Percentiles rank a stretch among this genome's conserved stretches.
Evolutionary conservation across 2,113 vertebrate species (phyloP).

Genomic region (Gavia stellata): DNA sequence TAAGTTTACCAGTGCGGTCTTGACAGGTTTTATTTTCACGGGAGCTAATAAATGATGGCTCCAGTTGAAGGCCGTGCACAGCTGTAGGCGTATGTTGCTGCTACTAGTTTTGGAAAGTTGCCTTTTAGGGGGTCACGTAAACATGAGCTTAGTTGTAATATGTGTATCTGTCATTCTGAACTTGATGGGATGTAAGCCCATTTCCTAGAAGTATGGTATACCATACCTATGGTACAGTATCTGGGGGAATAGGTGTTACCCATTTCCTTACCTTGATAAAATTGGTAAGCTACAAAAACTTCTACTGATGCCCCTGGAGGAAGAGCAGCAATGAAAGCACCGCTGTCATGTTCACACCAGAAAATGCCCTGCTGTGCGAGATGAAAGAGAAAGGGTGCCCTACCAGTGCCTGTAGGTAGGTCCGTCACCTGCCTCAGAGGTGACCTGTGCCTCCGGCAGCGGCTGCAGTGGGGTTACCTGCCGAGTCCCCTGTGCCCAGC

Average conservation of each 20-base stretch:
- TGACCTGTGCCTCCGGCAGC: background rate
- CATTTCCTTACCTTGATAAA: background rate
- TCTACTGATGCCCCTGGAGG: background rate
- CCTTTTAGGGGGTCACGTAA: background rate
- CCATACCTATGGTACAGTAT: background rate
- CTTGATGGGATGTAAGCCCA: background rate
- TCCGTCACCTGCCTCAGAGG: rapidly evolving
- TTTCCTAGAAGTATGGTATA: background rate
- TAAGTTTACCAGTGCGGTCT: background rate
- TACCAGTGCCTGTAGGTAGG: background rate
- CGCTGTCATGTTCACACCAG: background rate
- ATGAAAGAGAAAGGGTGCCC: background rate
- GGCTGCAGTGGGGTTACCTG: background rate
- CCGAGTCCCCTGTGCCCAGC: background rate
- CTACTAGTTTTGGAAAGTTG: background rate
- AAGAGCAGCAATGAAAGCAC: background rate
- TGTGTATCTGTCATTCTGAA: background rate
- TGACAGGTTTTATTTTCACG: background rate
- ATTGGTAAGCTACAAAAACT: background rate
- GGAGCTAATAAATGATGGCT: background rate
- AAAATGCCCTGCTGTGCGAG: background rate
- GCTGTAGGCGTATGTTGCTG: background rate
- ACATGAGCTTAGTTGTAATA: background rate
- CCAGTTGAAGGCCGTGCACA: background rate
- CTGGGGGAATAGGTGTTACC: background rate